A percentile compares a stretch with the other conserved stretches of the same genome.
phyloP scores from a whole-genome alignment of 2,113 vertebrate species.

The Toxostoma redivivum region DNA sequence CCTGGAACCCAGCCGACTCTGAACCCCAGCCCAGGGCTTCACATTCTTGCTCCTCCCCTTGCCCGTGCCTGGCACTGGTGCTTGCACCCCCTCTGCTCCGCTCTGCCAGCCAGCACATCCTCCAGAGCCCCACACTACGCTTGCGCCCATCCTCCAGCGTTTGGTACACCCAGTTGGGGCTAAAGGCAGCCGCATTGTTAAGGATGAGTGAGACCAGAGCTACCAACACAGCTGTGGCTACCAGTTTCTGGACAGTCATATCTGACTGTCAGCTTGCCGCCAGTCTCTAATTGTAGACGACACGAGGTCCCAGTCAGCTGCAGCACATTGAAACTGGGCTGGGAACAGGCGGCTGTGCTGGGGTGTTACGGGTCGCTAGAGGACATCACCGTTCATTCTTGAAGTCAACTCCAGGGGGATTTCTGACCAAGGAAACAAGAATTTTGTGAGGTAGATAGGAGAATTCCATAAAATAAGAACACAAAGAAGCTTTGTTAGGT shows the following conservation, averaged over 20 bases:
- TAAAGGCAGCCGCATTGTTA: constrained; percentile 93
- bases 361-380: constrained; percentile 79
- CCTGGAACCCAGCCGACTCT: constrained; percentile 88
- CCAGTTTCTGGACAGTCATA: constrained; percentile 93
- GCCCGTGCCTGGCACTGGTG: constrained; percentile 55
- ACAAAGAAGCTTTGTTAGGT: neutral
- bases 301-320: constrained; percentile 32
- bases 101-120: constrained; percentile 83
- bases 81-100: constrained; percentile 63
- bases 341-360: neutral
- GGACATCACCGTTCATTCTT: constrained; percentile 96
- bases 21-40: constrained; percentile 90
- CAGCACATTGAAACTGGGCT: constrained; percentile 34
- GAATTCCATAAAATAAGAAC: constrained; percentile 64
- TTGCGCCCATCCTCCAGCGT: constrained; percentile 88
- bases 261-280: constrained; percentile 50
- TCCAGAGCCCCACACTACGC: constrained; percentile 94
- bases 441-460: neutral
- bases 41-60: constrained; percentile 76
- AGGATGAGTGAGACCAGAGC: constrained; percentile 93
- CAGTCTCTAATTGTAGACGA: constrained; percentile 17
- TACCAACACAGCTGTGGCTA: constrained; percentile 89
- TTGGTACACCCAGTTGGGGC: constrained; percentile 94
- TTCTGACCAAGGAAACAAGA: neutral
- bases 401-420: constrained; percentile 33